Percentiles rank a stretch among this genome's conserved stretches.
Evolutionary conservation across 2,888 invertebrate genomes (phyloP).

Genomic region (Molorchus minor): DNA sequence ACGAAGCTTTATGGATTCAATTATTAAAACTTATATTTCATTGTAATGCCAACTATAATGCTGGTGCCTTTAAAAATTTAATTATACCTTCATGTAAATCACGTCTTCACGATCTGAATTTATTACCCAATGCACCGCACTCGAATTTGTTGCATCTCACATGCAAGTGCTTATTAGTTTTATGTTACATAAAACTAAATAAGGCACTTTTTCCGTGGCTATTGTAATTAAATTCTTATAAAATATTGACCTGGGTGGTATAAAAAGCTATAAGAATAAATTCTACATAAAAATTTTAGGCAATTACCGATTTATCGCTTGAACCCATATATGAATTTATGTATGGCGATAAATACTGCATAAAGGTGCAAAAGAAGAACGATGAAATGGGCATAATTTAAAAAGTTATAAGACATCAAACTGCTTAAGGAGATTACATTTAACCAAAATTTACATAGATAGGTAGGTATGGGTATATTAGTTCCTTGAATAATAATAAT

Average conservation of each 20-base stretch:
- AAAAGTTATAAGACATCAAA: too few species aligned
- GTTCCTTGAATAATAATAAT: too few species aligned
- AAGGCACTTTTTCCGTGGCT: not conserved
- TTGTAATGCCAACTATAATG: not conserved
- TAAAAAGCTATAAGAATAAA: slow-evolving; percentile 24
- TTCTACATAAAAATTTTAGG: slow-evolving; percentile 17
- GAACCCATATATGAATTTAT: slow-evolving; percentile 21
- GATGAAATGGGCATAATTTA: too few species aligned
- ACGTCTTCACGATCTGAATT: not conserved
- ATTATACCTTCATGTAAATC: slow-evolving; percentile 7
- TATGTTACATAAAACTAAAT: slow-evolving; percentile 9
- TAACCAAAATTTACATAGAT: too few species aligned
- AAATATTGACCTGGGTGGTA: slow-evolving; percentile 15
- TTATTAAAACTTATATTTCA: slow-evolving; percentile 3
- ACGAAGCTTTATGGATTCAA: not conserved
- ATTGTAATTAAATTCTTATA: not conserved
- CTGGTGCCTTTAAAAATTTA: not conserved
- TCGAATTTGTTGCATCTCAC: slow-evolving; percentile 5
- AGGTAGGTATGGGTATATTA: too few species aligned
- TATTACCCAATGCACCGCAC: slow-evolving; percentile 3
- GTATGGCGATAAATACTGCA: slow-evolving; percentile 10
- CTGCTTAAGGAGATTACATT: too few species aligned
- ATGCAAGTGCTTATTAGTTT: slow-evolving; percentile 11
- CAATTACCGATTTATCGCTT: slow-evolving; percentile 28
- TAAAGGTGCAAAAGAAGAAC: not conserved